phyloP scores from a whole-genome alignment of 2,888 invertebrate species.

The Apoderus coryli region DNA sequence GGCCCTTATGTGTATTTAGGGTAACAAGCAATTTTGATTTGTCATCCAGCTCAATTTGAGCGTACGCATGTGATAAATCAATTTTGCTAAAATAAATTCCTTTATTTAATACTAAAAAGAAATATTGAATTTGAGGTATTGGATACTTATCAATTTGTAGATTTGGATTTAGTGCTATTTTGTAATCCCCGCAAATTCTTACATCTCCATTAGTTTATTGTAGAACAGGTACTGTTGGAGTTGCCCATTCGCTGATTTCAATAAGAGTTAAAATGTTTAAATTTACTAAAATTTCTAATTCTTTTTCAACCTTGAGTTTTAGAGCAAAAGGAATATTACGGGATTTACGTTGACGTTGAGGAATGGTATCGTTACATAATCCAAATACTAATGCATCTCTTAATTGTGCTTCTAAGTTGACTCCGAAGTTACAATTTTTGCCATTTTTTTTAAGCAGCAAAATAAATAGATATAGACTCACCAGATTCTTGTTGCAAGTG shows the following conservation, averaged over 20 bases:
- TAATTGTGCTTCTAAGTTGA: too few relatives aligned
- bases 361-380: too few relatives aligned
- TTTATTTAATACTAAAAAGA: slow-evolving; percentile 1
- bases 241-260: slow-evolving; percentile 4
- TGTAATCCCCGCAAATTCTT: slow-evolving; percentile 3
- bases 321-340: background rate
- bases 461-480: too few relatives aligned
- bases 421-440: too few relatives aligned
- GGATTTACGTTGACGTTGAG: too few relatives aligned
- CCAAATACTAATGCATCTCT: too few relatives aligned
- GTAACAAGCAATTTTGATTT: slow-evolving; percentile 6
- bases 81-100: slow-evolving; percentile 4
- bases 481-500: too few relatives aligned
- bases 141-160: slow-evolving; percentile 3
- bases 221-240: slow-evolving; percentile 3
- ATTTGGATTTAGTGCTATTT: slow-evolving; percentile 3
- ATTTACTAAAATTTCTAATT: background rate
- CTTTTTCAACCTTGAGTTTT: slow-evolving; percentile 1
- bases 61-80: slow-evolving; percentile 8
- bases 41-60: slow-evolving; percentile 7
- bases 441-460: too few relatives aligned
- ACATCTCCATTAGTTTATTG: background rate
- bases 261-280: background rate
- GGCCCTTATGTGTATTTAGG: slow-evolving; percentile 7
- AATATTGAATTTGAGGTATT: slow-evolving; percentile 4